These are phyloP conservation scores for Cephalopterus ornatus DNA, from an alignment of 2,113 vertebrate genomes.

Conservation along the genomic window DNA sequence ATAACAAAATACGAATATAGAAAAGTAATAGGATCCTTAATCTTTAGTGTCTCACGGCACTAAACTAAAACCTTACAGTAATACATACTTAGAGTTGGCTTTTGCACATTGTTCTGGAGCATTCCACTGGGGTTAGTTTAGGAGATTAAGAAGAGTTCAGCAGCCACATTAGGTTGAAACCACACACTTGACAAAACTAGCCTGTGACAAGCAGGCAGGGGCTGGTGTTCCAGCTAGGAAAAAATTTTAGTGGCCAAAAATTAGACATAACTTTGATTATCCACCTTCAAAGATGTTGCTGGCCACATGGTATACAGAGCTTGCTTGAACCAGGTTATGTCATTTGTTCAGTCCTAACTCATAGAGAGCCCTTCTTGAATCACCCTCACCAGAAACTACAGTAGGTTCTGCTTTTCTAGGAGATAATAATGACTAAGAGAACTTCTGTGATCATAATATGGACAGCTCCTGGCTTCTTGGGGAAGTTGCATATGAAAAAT, in stretches of 20 bases:
- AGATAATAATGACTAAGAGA: neutral
- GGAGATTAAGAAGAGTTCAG: neutral
- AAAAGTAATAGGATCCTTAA: neutral
- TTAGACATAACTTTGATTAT: neutral
- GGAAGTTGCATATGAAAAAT: neutral
- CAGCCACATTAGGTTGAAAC: neutral
- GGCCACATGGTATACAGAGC: neutral
- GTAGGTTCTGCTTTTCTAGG: neutral
- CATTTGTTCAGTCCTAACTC: neutral
- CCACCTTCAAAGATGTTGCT: neutral
- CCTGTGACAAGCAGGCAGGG: neutral
- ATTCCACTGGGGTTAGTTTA: neutral
- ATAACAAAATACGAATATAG: neutral
- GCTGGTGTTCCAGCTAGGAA: neutral
- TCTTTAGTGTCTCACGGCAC: neutral
- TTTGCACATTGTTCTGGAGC: neutral
- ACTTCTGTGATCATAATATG: neutral
- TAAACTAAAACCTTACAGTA: neutral
- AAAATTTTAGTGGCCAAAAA: neutral
- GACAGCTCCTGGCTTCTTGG: neutral
- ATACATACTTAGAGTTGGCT: neutral
- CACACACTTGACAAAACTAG: neutral
- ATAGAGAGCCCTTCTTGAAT: neutral
- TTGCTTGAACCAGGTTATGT: neutral
- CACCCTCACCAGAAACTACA: neutral